Base-by-base conservation (phyloP, 2,797 vertebrate genomes). In the Pangasius larnaudii region DNA sequence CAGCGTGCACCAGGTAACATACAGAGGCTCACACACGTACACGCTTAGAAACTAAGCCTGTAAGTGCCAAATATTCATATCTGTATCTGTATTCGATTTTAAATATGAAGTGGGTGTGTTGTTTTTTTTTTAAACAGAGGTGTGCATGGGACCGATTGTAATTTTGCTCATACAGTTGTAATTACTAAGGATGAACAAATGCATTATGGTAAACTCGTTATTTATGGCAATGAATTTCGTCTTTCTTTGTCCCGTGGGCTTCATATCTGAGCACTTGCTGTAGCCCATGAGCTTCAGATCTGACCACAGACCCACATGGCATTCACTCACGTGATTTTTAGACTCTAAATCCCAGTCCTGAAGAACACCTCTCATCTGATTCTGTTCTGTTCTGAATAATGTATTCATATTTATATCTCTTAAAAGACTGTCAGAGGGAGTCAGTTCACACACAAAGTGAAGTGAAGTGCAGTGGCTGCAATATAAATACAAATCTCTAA, bases 1-100 rank as follows among this genome's bases (percentile, higher is more conserved):
- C 91, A 97, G 95, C 89, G 92, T 99, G 84, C 95, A 94, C 42
- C 97, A 98, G 97, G 98, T 99, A 95, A 74, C 33, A 19, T 27
- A 58, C 42, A 82, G 39, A 63, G 11, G 75, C 53, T 13, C 10
- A 13, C 51, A 80, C 77, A 81, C 86, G 7, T 46, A 46, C 7
- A 46, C 9, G 7, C 46, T 46, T 46, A 46, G 46, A 46, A 46
- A 46, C 46, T 46, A 46, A 46, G 8, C n/a, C 75, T 16, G 49
- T 0, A 18, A 19, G 53, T 19, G 53, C 1, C 18, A 18, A 19
- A 56, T 18, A 56, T 56, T 18, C 53, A 18, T 30, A 33, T 78
- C 53, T 51, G 72, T 30, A 33, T 78, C 51, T 51, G 74, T 77
- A 51, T n/a, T 72, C 36, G 13, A 22, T 18, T 51, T 14, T 49